Conservation (phyloP, 2,113 vertebrate genomes). For the Etia nguti region DNA sequence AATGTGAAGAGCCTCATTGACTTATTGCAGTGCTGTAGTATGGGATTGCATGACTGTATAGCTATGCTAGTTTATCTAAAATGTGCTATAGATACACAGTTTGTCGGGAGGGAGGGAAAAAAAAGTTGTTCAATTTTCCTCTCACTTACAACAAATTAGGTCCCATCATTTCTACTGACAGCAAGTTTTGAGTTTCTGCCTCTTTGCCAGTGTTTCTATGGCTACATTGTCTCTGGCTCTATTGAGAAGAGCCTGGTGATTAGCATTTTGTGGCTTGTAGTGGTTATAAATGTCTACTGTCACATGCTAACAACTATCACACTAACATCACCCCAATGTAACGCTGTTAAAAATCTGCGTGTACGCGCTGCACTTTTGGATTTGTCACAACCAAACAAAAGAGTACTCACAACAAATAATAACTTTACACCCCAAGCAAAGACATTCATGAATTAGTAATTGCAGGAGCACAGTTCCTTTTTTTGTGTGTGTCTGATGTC, state of each 20-base stretch:
- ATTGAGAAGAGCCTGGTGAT: constrained; percentile 1
- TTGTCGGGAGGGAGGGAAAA: not conserved
- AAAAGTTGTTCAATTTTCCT: not conserved
- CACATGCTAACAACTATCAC: not conserved
- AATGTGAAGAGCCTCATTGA: not conserved
- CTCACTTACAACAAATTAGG: not conserved
- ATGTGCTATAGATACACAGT: not conserved
- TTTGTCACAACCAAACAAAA: constrained; percentile 26
- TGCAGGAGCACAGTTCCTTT: not conserved
- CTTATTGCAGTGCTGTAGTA: not conserved
- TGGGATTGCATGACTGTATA: not conserved
- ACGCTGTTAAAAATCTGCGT: not conserved
- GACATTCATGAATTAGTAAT: constrained; percentile 34
- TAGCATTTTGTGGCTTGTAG: constrained; percentile 1
- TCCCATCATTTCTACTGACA: constrained; percentile 1
- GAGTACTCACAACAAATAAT: constrained; percentile 26
- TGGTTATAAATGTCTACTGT: not conserved
- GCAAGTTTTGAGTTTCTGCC: not conserved
- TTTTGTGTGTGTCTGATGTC: not conserved
- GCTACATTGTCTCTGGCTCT: constrained; percentile 13
- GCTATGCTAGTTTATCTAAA: not conserved
- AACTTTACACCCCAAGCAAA: constrained; percentile 18
- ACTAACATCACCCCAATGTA: not conserved
- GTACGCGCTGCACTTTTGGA: not conserved
- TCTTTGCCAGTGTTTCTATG: constrained; percentile 31